Evolutionary conservation across 2,888 invertebrate species (phyloP).

Genomic region (Ernsta delagoae): DNA sequence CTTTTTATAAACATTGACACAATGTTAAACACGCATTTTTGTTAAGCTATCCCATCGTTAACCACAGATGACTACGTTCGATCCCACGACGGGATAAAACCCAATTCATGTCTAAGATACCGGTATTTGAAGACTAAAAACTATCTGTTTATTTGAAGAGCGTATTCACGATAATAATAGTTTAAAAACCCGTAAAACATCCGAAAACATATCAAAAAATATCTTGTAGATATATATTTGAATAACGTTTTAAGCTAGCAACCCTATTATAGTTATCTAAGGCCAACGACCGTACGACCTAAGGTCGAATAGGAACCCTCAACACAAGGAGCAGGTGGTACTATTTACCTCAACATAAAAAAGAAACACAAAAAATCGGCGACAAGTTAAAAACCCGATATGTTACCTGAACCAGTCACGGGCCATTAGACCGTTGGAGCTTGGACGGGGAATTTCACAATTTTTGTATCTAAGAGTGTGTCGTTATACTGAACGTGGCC

Average conservation of each 20-base stretch:
- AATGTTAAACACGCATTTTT: conserved; percentile 26
- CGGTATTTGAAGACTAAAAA: not conserved
- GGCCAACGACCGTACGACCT: conserved; percentile 8
- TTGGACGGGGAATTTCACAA: conserved; percentile 49
- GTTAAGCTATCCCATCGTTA: conserved; percentile 26
- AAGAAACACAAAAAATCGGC: conserved; percentile 34
- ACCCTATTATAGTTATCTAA: not conserved
- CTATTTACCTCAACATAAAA: conserved; percentile 18
- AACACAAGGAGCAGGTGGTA: conserved; percentile 10
- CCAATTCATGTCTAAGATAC: not conserved
- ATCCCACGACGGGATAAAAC: conserved; percentile 3
- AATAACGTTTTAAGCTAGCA: not conserved
- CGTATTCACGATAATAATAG: too few species aligned
- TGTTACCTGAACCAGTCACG: conserved; percentile 33
- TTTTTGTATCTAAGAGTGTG: conserved; percentile 51
- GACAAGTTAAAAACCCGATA: conserved; percentile 33
- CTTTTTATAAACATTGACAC: conserved; percentile 9
- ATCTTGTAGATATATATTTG: not conserved
- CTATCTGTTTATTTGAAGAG: not conserved
- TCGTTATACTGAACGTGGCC: conserved; percentile 56
- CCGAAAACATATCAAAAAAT: not conserved
- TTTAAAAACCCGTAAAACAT: too few species aligned
- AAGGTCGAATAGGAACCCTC: conserved; percentile 3
- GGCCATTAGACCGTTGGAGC: conserved; percentile 24
- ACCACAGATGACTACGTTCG: not conserved